phyloP scores from a whole-genome alignment of 2,113 vertebrate species.

The Cercocebus atys region DNA sequence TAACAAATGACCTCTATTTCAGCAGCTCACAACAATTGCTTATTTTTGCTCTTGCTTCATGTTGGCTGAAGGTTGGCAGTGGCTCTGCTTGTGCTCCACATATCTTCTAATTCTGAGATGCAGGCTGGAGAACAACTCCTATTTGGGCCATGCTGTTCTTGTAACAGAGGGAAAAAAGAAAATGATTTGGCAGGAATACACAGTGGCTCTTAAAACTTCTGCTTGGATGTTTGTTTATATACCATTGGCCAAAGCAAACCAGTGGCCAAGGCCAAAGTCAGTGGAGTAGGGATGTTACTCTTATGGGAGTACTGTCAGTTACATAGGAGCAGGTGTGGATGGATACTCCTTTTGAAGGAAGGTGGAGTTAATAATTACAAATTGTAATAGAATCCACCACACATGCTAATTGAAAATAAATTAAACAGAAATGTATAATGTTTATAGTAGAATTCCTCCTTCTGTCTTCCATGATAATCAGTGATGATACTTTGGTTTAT shows the following conservation, averaged over 20 bases:
- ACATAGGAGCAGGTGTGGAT: background rate
- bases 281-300: background rate
- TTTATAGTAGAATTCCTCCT: background rate
- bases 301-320: background rate
- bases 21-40: conserved; percentile 19
- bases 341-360: conserved; percentile 27
- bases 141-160: conserved; percentile 60
- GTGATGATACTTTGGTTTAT: background rate
- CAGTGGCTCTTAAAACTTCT: conserved; percentile 54
- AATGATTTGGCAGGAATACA: conserved; percentile 43
- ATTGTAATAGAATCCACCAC: background rate
- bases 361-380: background rate
- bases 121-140: conserved; percentile 1
- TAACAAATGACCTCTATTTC: conserved; percentile 58
- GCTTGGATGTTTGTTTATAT: conserved; percentile 53
- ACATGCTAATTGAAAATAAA: background rate
- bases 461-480: background rate
- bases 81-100: background rate
- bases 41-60: conserved; percentile 30
- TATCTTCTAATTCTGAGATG: conserved; percentile 58
- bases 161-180: background rate
- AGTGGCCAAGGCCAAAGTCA: background rate
- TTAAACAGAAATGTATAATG: background rate
- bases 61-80: conserved; percentile 35
- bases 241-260: background rate